phyloP scores from a whole-genome alignment of 2,113 vertebrate species.

The Orthonyx spaldingii region DNA sequence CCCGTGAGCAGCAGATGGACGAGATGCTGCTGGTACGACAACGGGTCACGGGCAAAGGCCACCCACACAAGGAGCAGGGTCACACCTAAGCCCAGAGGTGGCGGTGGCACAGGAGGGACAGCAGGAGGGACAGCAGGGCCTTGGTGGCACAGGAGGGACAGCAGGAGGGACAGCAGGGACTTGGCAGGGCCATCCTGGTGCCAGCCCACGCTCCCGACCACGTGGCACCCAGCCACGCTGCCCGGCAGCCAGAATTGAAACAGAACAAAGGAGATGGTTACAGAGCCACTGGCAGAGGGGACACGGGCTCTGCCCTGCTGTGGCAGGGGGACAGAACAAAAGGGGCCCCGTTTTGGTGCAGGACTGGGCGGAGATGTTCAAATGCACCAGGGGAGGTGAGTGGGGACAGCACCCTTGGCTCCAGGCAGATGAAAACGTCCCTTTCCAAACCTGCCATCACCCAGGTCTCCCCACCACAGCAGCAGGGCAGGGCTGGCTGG shows the following conservation, averaged over 20 bases:
- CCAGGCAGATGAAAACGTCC: not conserved
- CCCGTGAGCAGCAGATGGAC: not conserved
- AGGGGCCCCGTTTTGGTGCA: not conserved
- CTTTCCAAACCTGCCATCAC: not conserved
- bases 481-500: not conserved
- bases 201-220: not conserved
- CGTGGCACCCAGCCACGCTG: not conserved
- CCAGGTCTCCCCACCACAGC: not conserved
- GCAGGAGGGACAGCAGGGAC: not conserved
- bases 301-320: not conserved
- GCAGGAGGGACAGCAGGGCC: not conserved
- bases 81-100: not conserved
- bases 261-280: not conserved
- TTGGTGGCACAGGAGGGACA: no score
- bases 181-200: not conserved
- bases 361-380: not conserved
- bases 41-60: not conserved
- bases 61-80: not conserved
- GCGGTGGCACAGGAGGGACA: not conserved
- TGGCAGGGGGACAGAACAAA: not conserved
- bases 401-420: accelerated
- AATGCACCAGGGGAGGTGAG: not conserved
- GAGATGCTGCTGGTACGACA: not conserved
- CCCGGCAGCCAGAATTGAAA: not conserved
- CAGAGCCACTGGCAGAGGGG: not conserved